phyloP scores from a whole-genome alignment of 2,113 vertebrate genomes.

The Gila orcuttii region DNA sequence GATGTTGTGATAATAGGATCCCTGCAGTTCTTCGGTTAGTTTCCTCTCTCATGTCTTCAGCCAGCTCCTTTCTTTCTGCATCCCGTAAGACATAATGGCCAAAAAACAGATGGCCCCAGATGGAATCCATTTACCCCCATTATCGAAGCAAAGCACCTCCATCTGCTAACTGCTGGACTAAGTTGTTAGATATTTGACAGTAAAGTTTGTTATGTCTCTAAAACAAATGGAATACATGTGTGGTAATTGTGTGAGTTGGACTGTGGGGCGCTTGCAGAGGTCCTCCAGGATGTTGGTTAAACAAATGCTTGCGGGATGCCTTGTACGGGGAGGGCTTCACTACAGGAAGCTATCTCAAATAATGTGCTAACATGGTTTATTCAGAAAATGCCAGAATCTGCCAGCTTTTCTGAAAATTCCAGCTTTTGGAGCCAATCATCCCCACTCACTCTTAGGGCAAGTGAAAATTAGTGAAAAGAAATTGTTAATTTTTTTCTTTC shows the following conservation, averaged over 20 bases:
- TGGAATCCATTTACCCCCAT: slow-evolving; percentile 66
- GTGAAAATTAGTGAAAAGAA: background rate
- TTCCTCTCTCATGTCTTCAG: slow-evolving; percentile 22
- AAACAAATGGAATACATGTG: slow-evolving; percentile 59
- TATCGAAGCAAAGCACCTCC: slow-evolving; percentile 53
- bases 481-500: background rate
- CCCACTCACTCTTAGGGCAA: background rate
- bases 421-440: background rate
- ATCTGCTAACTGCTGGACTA: slow-evolving; percentile 58
- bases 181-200: slow-evolving; percentile 56
- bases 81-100: slow-evolving; percentile 30
- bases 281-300: slow-evolving; percentile 43
- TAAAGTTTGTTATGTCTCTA: slow-evolving; percentile 57
- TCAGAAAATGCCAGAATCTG: background rate
- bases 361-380: slow-evolving; percentile 18
- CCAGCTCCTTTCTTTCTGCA: slow-evolving; percentile 23
- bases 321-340: background rate
- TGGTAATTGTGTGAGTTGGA: slow-evolving; percentile 42
- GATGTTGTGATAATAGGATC: slow-evolving; percentile 26
- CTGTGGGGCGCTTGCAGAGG: slow-evolving; percentile 36
- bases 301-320: background rate
- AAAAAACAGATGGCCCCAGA: slow-evolving; percentile 52
- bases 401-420: background rate
- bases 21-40: background rate
- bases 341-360: slow-evolving; percentile 29